Conservation (phyloP, 2,113 vertebrate genomes). For the Albula goreensis region DNA sequence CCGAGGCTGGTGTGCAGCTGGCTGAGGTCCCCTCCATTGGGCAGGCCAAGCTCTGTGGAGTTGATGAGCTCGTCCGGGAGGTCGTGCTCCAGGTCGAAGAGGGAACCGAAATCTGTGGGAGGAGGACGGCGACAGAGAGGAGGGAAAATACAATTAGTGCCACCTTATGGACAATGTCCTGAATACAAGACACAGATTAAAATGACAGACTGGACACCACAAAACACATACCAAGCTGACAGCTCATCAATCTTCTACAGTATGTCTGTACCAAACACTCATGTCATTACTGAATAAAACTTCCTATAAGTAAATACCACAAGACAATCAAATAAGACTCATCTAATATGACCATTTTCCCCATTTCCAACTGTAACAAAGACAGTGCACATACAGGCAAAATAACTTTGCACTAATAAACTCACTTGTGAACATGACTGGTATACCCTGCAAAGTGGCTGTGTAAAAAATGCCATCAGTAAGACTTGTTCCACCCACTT, state of each 20-base stretch:
- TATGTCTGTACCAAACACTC: too few species aligned
- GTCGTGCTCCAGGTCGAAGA: slow-evolving; percentile 96
- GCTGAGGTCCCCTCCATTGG: slow-evolving; percentile 91
- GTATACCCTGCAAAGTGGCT: not conserved
- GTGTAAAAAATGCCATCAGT: not conserved
- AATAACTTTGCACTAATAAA: not conserved
- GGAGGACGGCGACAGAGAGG: slow-evolving; percentile 29
- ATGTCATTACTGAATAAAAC: too few species aligned
- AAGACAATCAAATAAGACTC: not conserved
- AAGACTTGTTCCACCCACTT: slow-evolving; percentile 6
- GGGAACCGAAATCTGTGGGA: slow-evolving; percentile 85
- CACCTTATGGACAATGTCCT: not conserved
- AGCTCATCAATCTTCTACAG: too few species aligned
- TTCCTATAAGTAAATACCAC: too few species aligned
- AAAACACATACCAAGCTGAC: not conserved
- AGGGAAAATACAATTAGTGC: slow-evolving; percentile 30
- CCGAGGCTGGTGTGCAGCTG: slow-evolving; percentile 88
- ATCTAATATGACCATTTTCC: not conserved
- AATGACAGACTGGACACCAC: not conserved
- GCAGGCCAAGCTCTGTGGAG: slow-evolving; percentile 84
- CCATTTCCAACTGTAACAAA: not conserved
- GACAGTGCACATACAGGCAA: not conserved
- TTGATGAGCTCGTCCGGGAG: slow-evolving; percentile 97
- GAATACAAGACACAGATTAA: not conserved
- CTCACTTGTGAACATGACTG: not conserved